A percentile compares a stretch with the other conserved stretches of the same genome.
These are phyloP conservation scores for Caradrina clavipalpis DNA, from an alignment of 2,888 invertebrate species.

Conservation along the genomic window DNA sequence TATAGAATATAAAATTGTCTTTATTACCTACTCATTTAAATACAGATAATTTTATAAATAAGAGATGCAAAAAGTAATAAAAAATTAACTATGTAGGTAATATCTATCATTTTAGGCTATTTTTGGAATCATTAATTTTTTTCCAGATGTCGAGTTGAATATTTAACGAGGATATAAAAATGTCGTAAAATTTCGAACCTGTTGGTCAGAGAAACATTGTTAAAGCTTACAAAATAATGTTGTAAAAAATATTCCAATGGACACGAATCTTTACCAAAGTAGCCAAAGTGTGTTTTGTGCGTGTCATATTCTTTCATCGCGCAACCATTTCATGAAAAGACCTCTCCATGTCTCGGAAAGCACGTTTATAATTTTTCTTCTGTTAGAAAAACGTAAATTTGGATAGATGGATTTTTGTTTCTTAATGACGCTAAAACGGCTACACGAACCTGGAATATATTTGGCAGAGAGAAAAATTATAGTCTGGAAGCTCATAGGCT, in stretches of 20 bases:
- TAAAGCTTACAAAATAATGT: neutral
- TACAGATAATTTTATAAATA: neutral
- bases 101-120: neutral
- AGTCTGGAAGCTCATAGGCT: no score
- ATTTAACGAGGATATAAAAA: constrained; percentile 33
- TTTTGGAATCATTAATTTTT: constrained; percentile 16
- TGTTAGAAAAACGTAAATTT: no score
- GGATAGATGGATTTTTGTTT: no score
- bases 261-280: no score
- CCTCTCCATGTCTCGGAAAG: no score
- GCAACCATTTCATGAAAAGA: no score
- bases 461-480: no score
- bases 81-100: neutral
- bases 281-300: no score
- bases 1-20: neutral
- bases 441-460: no score
- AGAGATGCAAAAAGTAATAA: neutral
- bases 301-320: no score
- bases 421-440: no score
- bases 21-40: constrained; percentile 2
- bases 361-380: no score
- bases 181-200: neutral
- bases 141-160: constrained; percentile 11
- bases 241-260: neutral
- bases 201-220: neutral